These are phyloP conservation scores for Apamea sordens DNA, from an alignment of 2,888 invertebrate species.

Conservation along the genomic window DNA sequence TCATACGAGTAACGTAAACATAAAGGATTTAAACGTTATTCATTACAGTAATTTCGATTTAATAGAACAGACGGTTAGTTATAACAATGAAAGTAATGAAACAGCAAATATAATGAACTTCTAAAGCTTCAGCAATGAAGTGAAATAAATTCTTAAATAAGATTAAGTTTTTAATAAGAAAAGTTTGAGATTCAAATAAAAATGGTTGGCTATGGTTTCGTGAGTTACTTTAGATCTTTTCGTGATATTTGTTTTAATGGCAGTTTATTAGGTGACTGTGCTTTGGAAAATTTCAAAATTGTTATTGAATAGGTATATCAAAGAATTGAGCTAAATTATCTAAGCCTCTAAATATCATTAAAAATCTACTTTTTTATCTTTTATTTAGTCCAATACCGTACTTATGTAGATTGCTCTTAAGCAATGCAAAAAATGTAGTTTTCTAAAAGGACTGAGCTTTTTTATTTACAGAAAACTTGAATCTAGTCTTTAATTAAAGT, in stretches of 20 bases:
- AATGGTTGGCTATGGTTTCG: not conserved
- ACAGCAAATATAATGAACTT: conserved; percentile 35
- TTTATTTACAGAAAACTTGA: no score
- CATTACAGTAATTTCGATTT: conserved; percentile 32
- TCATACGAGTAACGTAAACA: conserved; percentile 18
- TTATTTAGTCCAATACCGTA: not conserved
- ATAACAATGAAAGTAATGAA: conserved; percentile 42
- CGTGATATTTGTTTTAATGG: conserved; percentile 2
- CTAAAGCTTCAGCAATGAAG: conserved; percentile 22
- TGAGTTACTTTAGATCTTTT: not conserved
- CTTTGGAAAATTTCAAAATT: no score
- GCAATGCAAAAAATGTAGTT: not conserved
- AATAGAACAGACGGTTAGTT: conserved; percentile 26
- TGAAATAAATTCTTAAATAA: conserved; percentile 36
- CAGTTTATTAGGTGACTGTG: not conserved
- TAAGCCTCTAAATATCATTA: not conserved
- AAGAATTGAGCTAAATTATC: not conserved
- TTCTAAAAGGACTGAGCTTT: not conserved
- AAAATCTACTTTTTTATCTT: not conserved
- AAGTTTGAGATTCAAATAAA: conserved; percentile 14
- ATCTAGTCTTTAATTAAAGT: no score
- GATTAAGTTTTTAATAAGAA: conserved; percentile 20
- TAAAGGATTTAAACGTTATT: conserved; percentile 24
- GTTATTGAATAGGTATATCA: not conserved
- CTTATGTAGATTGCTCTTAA: not conserved